These are phyloP conservation scores for Lates calcarifer DNA, from an alignment of 2,113 vertebrate genomes.

Conservation along the genomic window DNA sequence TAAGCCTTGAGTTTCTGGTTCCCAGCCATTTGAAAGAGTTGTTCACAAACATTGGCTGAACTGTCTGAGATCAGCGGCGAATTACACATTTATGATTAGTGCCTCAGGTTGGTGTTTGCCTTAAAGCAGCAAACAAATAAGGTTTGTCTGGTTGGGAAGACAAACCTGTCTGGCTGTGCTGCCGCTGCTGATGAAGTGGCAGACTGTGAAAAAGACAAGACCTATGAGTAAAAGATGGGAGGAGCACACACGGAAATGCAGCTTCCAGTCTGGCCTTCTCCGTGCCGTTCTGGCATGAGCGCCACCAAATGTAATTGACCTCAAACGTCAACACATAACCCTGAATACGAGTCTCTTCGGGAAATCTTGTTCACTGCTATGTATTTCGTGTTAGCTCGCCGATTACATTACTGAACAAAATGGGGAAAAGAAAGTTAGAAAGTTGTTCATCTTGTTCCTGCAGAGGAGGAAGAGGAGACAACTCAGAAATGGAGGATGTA, in stretches of 20 bases:
- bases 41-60: conserved; percentile 37
- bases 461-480: conserved; percentile 9
- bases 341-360: conserved; percentile 1
- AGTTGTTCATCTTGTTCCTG: conserved; percentile 18
- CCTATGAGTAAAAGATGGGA: not conserved
- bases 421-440: conserved; percentile 1
- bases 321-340: not conserved
- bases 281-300: not conserved
- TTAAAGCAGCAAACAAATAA: conserved; percentile 17
- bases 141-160: not conserved
- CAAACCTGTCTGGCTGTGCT: conserved; percentile 1
- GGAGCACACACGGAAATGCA: not conserved
- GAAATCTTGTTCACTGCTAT: conserved; percentile 1
- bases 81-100: conserved; percentile 4
- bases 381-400: not conserved
- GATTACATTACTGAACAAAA: conserved; percentile 21
- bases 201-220: not conserved
- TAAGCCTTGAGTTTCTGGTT: conserved; percentile 32
- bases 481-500: conserved; percentile 32
- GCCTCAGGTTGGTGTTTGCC: conserved; percentile 9
- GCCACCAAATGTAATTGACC: conserved; percentile 21
- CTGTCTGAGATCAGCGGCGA: not conserved
- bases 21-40: conserved; percentile 20
- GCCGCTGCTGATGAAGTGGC: not conserved
- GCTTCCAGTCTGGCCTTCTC: not conserved